phyloP scores from a whole-genome alignment of 2,888 invertebrate species.

The Tuberolachnus salignus region DNA sequence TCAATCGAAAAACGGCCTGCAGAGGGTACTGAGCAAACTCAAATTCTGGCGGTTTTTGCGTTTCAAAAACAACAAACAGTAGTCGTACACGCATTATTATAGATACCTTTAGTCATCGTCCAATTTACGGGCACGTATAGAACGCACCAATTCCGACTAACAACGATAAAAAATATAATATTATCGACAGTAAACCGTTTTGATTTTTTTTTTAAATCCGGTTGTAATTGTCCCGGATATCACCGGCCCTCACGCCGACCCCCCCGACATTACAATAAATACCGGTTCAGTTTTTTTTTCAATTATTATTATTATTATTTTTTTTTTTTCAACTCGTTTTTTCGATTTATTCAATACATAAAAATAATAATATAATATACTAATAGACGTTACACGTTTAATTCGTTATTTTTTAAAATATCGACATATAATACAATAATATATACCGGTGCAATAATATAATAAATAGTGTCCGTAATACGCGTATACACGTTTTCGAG shows the following conservation, averaged over 20 bases:
- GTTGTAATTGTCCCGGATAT: no score
- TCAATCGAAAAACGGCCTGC: constrained; percentile 49
- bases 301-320: background rate
- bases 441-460: no score
- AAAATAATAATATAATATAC: no score
- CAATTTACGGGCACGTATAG: background rate
- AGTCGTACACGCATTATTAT: no score
- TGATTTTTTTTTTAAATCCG: no score
- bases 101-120: no score
- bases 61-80: constrained; percentile 41
- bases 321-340: no score
- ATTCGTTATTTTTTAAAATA: background rate
- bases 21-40: constrained; percentile 40
- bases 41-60: constrained; percentile 48
- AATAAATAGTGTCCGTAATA: background rate
- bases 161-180: no score
- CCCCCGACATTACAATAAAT: no score
- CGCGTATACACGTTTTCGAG: background rate
- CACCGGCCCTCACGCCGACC: no score
- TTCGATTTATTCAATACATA: no score
- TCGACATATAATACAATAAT: constrained; percentile 5
- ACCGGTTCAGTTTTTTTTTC: background rate
- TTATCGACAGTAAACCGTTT: no score
- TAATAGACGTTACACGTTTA: constrained; percentile 4
- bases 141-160: background rate